A percentile compares a stretch with the other conserved stretches of the same genome.
Evolutionary conservation across 2,888 invertebrate genomes (phyloP).

Genomic region (Atrina japonica): DNA sequence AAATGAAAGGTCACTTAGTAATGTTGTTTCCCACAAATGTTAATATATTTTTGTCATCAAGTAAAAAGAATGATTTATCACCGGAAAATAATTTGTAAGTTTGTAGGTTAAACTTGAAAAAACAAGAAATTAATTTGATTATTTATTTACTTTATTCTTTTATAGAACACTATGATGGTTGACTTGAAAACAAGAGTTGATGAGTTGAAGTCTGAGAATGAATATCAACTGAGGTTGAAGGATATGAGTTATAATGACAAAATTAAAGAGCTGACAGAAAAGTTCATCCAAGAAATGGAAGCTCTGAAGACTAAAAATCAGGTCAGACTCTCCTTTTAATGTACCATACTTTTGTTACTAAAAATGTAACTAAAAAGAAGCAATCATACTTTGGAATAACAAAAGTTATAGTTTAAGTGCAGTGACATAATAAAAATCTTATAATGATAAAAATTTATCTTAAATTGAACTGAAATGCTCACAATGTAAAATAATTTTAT

Average conservation of each 20-base stretch:
- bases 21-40: too few species aligned
- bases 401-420: too few species aligned
- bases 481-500: too few species aligned
- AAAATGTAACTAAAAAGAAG: too few species aligned
- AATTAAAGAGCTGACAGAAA: conserved; percentile 90
- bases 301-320: conserved; percentile 86
- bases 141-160: neutral
- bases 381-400: too few species aligned
- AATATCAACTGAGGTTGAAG: conserved; percentile 90
- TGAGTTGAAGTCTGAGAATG: conserved; percentile 93
- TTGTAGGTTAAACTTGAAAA: neutral
- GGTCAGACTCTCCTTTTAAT: conserved; percentile 56
- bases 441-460: too few species aligned
- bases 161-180: conserved; percentile 83
- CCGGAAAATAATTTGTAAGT: neutral
- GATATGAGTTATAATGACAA: conserved; percentile 90
- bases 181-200: conserved; percentile 88
- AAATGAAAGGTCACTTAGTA: too few species aligned
- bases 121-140: too few species aligned
- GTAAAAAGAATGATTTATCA: neutral
- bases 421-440: too few species aligned
- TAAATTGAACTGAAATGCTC: too few species aligned
- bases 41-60: too few species aligned
- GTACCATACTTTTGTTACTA: too few species aligned
- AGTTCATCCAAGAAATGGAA: conserved; percentile 90